These are phyloP conservation scores for Rallus limicola DNA, from an alignment of 2,113 vertebrate species.

Conservation along the genomic window DNA sequence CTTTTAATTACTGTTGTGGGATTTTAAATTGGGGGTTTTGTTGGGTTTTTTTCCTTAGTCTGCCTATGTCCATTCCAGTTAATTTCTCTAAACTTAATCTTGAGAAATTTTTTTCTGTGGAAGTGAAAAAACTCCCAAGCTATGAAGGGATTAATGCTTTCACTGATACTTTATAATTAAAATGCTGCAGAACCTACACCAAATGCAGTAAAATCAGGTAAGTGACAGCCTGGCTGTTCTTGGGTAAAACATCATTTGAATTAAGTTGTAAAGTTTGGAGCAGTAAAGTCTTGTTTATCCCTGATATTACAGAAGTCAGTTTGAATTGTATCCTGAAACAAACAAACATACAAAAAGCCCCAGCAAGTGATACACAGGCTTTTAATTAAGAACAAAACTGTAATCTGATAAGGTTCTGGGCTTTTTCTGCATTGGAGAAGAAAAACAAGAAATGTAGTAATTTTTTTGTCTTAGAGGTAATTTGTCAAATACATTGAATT, in stretches of 20 bases:
- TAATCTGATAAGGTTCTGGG: background rate
- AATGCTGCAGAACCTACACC: background rate
- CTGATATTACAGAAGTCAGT: background rate
- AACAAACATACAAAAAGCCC: background rate
- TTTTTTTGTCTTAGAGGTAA: background rate
- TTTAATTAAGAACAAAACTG: background rate
- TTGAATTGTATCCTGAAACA: background rate
- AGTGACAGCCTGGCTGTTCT: background rate
- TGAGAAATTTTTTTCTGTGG: background rate
- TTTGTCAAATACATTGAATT: constrained; percentile 14
- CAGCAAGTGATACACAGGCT: background rate
- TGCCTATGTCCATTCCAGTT: background rate
- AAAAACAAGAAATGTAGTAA: background rate
- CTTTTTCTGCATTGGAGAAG: background rate
- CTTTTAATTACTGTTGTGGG: background rate
- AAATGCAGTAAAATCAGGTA: background rate
- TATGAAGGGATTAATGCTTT: background rate
- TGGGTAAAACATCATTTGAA: background rate
- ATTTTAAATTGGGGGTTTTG: background rate
- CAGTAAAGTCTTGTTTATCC: background rate
- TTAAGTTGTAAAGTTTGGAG: background rate
- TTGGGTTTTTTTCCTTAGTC: background rate
- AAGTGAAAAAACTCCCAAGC: background rate
- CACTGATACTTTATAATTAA: background rate
- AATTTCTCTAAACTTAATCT: background rate